A percentile compares a stretch with the other conserved stretches of the same genome.
Conservation (phyloP, 2,888 invertebrate species). For the Lycia hirtaria region DNA sequence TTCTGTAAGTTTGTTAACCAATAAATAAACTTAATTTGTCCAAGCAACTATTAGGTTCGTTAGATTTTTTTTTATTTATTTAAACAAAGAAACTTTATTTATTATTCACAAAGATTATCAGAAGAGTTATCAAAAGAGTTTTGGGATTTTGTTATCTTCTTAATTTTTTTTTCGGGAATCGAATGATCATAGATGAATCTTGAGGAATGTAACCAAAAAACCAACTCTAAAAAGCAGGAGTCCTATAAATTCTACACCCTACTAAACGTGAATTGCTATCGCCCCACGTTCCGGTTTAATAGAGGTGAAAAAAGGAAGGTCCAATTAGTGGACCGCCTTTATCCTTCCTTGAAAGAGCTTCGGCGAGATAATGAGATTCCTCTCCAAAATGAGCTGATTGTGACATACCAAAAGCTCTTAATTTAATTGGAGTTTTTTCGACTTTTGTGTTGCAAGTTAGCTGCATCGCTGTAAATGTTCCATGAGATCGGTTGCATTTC, state of each 20-base stretch:
- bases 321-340: conserved; percentile 27
- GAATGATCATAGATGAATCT: no score
- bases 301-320: conserved; percentile 18
- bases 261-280: conserved; percentile 23
- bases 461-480: background rate
- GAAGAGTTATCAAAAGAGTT: no score
- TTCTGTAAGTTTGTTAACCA: no score
- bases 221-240: background rate
- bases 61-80: no score
- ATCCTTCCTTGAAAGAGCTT: conserved; percentile 22
- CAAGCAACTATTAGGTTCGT: no score
- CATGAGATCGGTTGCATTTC: background rate
- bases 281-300: conserved; percentile 21
- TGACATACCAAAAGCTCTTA: conserved; percentile 34
- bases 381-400: conserved; percentile 30
- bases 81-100: no score
- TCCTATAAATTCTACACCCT: background rate
- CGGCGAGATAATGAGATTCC: conserved; percentile 36
- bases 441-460: background rate
- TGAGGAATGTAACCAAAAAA: no score
- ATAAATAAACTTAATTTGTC: no score
- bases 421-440: conserved; percentile 27
- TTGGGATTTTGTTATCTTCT: no score
- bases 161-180: no score
- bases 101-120: no score